phyloP scores from a whole-genome alignment of 2,797 vertebrate species.

The Microctenopoma steveboyesi region DNA sequence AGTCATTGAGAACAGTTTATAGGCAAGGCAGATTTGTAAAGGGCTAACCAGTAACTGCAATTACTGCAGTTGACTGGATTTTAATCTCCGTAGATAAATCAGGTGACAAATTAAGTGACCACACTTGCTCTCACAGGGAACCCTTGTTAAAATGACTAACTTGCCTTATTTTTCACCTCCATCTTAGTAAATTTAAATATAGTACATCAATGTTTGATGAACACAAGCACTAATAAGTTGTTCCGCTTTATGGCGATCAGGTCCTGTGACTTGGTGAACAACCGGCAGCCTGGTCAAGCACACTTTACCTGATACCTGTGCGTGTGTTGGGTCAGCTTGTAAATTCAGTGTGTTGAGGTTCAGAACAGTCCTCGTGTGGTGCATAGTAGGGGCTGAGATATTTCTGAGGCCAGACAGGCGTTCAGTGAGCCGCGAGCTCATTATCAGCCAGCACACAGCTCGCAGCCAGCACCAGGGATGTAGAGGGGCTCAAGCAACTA shows the following conservation, averaged over 20 bases:
- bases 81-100: constrained; percentile 66
- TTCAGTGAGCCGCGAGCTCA: constrained; percentile 66
- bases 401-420: constrained; percentile 53
- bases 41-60: constrained; percentile 68
- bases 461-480: constrained; percentile 54
- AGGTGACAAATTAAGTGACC: constrained; percentile 49
- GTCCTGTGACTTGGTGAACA: constrained; percentile 36
- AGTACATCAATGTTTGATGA: constrained; percentile 67
- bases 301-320: constrained; percentile 29
- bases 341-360: constrained; percentile 39
- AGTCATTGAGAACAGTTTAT: constrained; percentile 42
- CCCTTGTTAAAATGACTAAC: constrained; percentile 30
- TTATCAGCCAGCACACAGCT: constrained; percentile 59
- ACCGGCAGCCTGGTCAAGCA: constrained; percentile 37
- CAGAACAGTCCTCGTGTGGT: constrained; percentile 38
- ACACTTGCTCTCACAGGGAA: not conserved
- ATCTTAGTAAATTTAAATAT: constrained; percentile 52
- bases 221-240: constrained; percentile 62
- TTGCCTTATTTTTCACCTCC: constrained; percentile 8
- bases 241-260: constrained; percentile 49
- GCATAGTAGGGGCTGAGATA: constrained; percentile 32
- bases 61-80: constrained; percentile 57
- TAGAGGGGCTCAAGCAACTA: constrained; percentile 63
- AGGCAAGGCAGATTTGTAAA: constrained; percentile 50
- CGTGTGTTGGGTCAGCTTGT: constrained; percentile 31